Conservation (phyloP, 2,113 vertebrate genomes). For the Podarcis raffonei region DNA sequence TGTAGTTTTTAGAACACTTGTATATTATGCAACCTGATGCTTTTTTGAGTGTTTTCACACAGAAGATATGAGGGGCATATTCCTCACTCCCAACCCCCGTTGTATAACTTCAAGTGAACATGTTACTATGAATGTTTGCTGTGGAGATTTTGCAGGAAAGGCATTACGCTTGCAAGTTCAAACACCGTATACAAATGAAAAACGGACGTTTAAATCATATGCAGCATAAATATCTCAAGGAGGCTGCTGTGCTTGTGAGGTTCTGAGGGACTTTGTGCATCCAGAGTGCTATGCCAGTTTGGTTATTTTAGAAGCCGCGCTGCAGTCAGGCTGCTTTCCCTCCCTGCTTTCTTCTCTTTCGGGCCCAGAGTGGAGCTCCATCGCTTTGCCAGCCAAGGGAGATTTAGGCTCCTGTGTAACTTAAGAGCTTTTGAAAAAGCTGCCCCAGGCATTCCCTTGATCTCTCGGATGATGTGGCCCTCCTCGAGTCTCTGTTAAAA, state of each 20-base stretch:
- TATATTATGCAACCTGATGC: background rate
- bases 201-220: background rate
- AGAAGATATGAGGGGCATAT: background rate
- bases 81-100: no score
- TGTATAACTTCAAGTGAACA: background rate
- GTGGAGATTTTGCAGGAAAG: background rate
- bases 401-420: slow-evolving; percentile 10
- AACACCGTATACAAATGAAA: background rate
- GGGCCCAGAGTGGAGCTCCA: background rate
- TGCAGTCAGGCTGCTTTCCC: background rate
- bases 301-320: background rate
- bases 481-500: background rate
- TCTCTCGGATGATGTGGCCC: background rate
- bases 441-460: slow-evolving; percentile 14
- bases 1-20: background rate
- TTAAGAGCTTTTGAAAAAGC: slow-evolving; percentile 9
- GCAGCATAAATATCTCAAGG: no score
- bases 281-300: background rate
- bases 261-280: background rate
- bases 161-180: no score
- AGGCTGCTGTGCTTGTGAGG: background rate
- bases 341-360: background rate
- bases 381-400: background rate
- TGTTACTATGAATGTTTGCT: background rate
- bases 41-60: background rate